These are phyloP conservation scores for Congeria kusceri DNA, from an alignment of 2,888 invertebrate genomes.

Conservation along the genomic window DNA sequence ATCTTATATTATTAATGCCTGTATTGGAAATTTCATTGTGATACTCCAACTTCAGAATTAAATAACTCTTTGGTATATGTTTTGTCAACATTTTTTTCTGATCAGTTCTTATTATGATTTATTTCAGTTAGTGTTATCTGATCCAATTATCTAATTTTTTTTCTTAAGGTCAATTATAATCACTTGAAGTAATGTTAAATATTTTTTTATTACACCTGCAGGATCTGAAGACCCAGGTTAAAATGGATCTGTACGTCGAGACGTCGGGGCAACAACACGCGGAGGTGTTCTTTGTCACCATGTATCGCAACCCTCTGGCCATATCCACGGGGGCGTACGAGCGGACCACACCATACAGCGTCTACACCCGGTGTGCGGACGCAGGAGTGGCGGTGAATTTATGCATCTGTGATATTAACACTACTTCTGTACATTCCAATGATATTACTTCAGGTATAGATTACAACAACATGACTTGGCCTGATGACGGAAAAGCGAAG, in stretches of 20 bases:
- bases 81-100: no score
- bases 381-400: slow-evolving; percentile 65
- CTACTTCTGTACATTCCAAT: not conserved
- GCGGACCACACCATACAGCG: slow-evolving; percentile 73
- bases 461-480: no score
- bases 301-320: slow-evolving; percentile 20
- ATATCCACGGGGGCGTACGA: slow-evolving; percentile 63
- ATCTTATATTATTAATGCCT: no score
- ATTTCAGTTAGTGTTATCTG: no score
- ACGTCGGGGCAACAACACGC: slow-evolving; percentile 18
- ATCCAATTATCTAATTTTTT: no score
- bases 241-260: slow-evolving; percentile 69
- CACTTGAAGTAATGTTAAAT: not conserved
- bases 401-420: slow-evolving; percentile 69
- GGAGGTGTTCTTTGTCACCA: slow-evolving; percentile 68
- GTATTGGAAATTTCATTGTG: no score
- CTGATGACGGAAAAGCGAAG: no score
- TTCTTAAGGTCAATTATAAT: not conserved
- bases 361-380: slow-evolving; percentile 71
- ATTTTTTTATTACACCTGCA: slow-evolving; percentile 18
- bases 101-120: no score
- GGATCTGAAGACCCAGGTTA: slow-evolving; percentile 47
- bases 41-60: no score
- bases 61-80: no score
- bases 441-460: slow-evolving; percentile 1